phyloP scores from a whole-genome alignment of 1,140 invertebrate species.

The Protaetia brevitarsis region DNA sequence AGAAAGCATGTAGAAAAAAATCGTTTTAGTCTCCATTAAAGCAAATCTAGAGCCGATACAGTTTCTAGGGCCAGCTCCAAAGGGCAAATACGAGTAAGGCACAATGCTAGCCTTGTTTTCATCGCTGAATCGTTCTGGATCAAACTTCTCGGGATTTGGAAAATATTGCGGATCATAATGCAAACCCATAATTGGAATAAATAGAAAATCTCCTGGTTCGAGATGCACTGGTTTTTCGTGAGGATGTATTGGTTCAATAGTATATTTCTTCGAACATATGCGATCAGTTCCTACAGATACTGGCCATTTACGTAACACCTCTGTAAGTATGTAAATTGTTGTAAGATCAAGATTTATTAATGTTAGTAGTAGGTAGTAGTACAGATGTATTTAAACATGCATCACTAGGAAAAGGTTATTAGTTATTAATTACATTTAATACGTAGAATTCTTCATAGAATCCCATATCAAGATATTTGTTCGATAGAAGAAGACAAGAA shows the following conservation, averaged over 20 bases:
- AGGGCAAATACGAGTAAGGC: not conserved
- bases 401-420: no score
- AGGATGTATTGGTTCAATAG: not conserved
- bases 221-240: not conserved
- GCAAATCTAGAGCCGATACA: not conserved
- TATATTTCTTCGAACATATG: not conserved
- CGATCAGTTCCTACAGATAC: not conserved
- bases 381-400: no score
- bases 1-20: not conserved
- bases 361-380: no score
- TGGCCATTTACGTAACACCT: not conserved
- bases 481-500: no score
- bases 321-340: no score
- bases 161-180: not conserved
- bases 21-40: not conserved
- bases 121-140: constrained; percentile 4
- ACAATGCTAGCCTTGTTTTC: not conserved
- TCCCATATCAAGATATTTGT: no score
- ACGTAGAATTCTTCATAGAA: no score
- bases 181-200: not conserved
- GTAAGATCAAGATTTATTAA: no score
- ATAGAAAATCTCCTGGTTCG: not conserved
- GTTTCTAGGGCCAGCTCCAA: not conserved
- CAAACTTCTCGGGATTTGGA: not conserved
- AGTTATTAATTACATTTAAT: no score